These are phyloP conservation scores for Calcarius lapponicus DNA, from an alignment of 2,797 vertebrate genomes.

Conservation along the genomic window DNA sequence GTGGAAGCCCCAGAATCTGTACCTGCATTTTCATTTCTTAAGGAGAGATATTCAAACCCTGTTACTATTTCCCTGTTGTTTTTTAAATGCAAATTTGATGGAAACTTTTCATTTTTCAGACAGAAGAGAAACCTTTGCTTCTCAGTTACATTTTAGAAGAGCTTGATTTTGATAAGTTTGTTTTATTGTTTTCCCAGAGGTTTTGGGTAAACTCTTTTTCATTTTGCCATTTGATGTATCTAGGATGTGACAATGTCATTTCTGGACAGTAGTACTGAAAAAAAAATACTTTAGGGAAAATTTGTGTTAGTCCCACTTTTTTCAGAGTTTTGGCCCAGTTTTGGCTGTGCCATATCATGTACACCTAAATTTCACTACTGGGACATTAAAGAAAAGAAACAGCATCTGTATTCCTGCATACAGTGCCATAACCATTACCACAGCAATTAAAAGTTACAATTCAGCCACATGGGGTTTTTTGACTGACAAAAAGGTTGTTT, in stretches of 20 bases:
- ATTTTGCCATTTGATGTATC: not conserved
- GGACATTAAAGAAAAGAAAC: not conserved
- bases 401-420: not conserved
- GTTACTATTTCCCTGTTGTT: not conserved
- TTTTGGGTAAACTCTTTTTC: conserved; percentile 15
- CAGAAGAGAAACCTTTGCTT: not conserved
- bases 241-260: not conserved
- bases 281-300: not conserved
- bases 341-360: not conserved
- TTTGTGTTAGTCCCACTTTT: not conserved
- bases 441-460: not conserved
- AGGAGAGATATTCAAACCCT: not conserved
- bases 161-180: not conserved
- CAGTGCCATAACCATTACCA: not conserved
- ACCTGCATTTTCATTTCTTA: not conserved
- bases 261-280: not conserved
- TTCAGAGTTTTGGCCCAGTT: not conserved
- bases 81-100: not conserved
- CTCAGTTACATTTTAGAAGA: conserved; percentile 1
- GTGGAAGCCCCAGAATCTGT: not conserved
- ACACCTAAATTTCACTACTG: not conserved
- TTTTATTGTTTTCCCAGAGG: not conserved
- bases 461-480: not conserved
- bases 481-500: not conserved
- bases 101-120: not conserved